phyloP scores from a whole-genome alignment of 2,888 invertebrate species.

The Litoditis marina region DNA sequence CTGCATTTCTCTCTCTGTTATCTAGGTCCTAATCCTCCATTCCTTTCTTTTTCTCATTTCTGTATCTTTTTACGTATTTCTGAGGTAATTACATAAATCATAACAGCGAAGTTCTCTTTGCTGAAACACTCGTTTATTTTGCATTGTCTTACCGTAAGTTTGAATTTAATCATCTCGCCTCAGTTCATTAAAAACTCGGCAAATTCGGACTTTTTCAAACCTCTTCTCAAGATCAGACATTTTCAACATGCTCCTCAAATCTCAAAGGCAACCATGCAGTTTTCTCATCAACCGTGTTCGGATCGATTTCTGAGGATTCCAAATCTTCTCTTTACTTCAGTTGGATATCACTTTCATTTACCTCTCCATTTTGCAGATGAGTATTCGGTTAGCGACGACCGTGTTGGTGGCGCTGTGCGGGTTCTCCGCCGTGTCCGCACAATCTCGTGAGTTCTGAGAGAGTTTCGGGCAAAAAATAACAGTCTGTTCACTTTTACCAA shows the following conservation, averaged over 20 bases:
- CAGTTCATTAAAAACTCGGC: background rate
- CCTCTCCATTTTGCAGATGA: constrained; percentile 1
- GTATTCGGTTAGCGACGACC: constrained; percentile 11
- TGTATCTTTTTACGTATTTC: no score
- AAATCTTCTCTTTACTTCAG: background rate
- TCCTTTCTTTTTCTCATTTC: no score
- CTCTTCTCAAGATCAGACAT: no score
- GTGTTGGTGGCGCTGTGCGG: constrained; percentile 8
- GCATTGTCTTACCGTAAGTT: no score
- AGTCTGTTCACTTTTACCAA: no score
- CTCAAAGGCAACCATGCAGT: background rate
- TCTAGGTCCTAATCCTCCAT: no score
- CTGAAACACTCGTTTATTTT: no score
- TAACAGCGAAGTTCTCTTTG: no score
- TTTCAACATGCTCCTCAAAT: background rate
- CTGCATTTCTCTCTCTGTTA: no score
- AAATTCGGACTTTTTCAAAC: no score
- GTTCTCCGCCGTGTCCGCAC: constrained; percentile 11
- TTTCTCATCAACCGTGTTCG: background rate
- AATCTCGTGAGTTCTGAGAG: constrained; percentile 9
- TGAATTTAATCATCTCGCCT: background rate
- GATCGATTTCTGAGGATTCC: background rate
- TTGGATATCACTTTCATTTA: background rate
- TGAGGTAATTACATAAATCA: no score
- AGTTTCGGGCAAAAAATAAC: no score